Evolutionary conservation across 2,888 invertebrate genomes (phyloP).

Genomic region (Phymatocera aterrima): DNA sequence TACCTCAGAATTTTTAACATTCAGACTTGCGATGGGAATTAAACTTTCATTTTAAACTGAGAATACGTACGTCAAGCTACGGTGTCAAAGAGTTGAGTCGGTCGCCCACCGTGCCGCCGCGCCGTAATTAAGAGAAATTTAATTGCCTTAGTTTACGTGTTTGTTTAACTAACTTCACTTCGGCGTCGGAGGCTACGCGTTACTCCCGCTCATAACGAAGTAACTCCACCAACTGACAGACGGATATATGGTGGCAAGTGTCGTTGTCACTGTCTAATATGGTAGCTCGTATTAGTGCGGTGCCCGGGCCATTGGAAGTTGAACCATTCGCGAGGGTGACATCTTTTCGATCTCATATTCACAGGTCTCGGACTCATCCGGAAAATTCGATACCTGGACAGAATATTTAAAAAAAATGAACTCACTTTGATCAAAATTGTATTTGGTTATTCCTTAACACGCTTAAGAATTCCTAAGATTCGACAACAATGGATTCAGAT

Average conservation of each 20-base stretch:
- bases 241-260: slow-evolving; percentile 5
- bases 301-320: neutral
- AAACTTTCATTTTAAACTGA: slow-evolving; percentile 16
- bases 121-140: slow-evolving; percentile 33
- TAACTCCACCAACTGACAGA: slow-evolving; percentile 21
- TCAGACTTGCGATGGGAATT: neutral
- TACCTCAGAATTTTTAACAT: neutral
- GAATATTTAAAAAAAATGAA: too few relatives aligned
- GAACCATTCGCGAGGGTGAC: neutral
- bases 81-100: slow-evolving; percentile 36
- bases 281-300: neutral
- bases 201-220: slow-evolving; percentile 28
- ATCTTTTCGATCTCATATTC: neutral
- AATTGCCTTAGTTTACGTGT: slow-evolving; percentile 33
- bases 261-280: slow-evolving; percentile 31
- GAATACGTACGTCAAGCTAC: slow-evolving; percentile 30
- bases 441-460: too few relatives aligned
- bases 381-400: too few relatives aligned
- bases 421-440: too few relatives aligned
- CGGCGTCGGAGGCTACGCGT: slow-evolving; percentile 5
- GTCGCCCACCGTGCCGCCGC: slow-evolving; percentile 17
- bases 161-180: slow-evolving; percentile 32
- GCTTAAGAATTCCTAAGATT: too few relatives aligned
- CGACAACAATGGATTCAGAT: too few relatives aligned
- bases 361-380: too few relatives aligned